phyloP scores from a whole-genome alignment of 2,888 invertebrate species.

The Brachypterus glaber region DNA sequence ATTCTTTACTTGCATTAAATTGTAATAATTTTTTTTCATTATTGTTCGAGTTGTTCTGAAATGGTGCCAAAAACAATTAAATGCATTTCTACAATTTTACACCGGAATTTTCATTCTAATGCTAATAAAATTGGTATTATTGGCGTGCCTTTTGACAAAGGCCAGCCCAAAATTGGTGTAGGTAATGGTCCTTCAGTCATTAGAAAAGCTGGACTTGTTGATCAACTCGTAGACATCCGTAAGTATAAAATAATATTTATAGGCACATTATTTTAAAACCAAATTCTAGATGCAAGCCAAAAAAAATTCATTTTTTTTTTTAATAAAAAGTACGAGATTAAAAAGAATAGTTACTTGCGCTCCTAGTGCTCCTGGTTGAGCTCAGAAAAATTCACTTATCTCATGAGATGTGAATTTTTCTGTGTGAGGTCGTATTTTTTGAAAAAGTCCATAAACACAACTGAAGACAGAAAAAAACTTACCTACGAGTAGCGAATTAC shows the following conservation, averaged over 20 bases:
- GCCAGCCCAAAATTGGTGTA: conserved; percentile 64
- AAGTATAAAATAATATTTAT: conserved; percentile 30
- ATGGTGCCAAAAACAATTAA: too few relatives aligned
- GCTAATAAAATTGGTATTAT: conserved; percentile 55
- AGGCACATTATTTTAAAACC: conserved; percentile 2
- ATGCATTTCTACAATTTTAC: conserved; percentile 9
- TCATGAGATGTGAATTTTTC: too few relatives aligned
- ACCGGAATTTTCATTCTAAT: conserved; percentile 15
- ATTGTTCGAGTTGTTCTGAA: too few relatives aligned
- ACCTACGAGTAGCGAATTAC: too few relatives aligned
- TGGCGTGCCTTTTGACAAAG: conserved; percentile 74
- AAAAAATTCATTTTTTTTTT: background rate
- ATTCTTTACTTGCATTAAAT: too few relatives aligned
- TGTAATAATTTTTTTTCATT: too few relatives aligned
- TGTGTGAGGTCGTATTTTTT: too few relatives aligned
- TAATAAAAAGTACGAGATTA: background rate
- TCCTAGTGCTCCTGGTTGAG: too few relatives aligned
- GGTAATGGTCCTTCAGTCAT: conserved; percentile 60
- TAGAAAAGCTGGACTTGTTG: conserved; percentile 54
- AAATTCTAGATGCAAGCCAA: background rate
- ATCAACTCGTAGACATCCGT: conserved; percentile 54
- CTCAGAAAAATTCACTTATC: too few relatives aligned
- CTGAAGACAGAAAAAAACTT: too few relatives aligned
- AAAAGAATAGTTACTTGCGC: conserved; percentile 1
- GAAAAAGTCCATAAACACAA: too few relatives aligned